These are phyloP conservation scores for Acrobasis consociella DNA, from an alignment of 2,888 invertebrate species.

Conservation along the genomic window DNA sequence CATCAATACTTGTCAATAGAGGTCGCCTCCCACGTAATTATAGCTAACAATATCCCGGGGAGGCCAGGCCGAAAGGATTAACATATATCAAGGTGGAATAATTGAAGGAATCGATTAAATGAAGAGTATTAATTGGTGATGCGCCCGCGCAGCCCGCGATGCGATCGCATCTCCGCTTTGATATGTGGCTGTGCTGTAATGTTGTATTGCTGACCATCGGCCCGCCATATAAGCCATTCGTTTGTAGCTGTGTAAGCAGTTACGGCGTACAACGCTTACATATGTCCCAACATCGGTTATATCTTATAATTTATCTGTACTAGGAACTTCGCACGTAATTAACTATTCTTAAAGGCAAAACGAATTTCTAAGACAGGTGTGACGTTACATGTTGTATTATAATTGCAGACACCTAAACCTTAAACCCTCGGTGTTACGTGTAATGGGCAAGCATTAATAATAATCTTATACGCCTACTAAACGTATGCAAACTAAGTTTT, in stretches of 20 bases:
- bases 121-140: constrained; percentile 81
- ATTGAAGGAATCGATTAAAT: constrained; percentile 82
- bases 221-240: constrained; percentile 17
- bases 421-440: background rate
- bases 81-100: constrained; percentile 80
- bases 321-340: constrained; percentile 19
- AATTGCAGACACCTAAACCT: constrained; percentile 8
- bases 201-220: constrained; percentile 47
- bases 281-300: constrained; percentile 17
- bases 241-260: constrained; percentile 16
- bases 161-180: constrained; percentile 61
- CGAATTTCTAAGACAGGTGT: constrained; percentile 16
- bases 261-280: constrained; percentile 8
- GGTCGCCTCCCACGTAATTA: constrained; percentile 82
- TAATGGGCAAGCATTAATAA: constrained; percentile 11
- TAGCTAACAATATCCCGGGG: constrained; percentile 80
- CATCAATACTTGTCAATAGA: constrained; percentile 82
- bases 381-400: constrained; percentile 8
- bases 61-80: constrained; percentile 73
- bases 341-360: constrained; percentile 14
- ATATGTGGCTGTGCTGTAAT: constrained; percentile 46
- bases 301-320: constrained; percentile 21
- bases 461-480: background rate
- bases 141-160: constrained; percentile 62
- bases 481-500: background rate